These are phyloP conservation scores for Aphidius colemani DNA, from an alignment of 2,888 invertebrate genomes.

Conservation along the genomic window DNA sequence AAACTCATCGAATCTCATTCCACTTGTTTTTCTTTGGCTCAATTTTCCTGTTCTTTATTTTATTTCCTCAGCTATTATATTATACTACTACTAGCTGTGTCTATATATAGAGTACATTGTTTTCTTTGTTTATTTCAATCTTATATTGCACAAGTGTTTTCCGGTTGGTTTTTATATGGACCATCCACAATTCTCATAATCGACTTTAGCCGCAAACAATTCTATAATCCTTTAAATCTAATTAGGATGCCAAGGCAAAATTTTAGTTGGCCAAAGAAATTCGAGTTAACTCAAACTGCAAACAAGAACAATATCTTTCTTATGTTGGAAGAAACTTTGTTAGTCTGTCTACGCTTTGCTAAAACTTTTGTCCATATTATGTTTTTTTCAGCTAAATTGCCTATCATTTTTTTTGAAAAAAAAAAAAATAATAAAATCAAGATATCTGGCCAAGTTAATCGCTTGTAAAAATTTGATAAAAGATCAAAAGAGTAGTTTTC, in stretches of 20 bases:
- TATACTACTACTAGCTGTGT: too few relatives aligned
- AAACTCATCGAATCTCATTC: too few relatives aligned
- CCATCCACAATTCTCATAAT: slow-evolving; percentile 50
- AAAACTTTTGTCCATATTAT: too few relatives aligned
- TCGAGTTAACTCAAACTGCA: slow-evolving; percentile 51
- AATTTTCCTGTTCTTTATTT: too few relatives aligned
- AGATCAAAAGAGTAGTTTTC: slow-evolving; percentile 45
- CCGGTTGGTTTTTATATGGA: slow-evolving; percentile 10
- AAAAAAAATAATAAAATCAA: slow-evolving; percentile 19
- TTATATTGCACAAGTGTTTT: slow-evolving; percentile 6
- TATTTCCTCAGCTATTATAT: too few relatives aligned
- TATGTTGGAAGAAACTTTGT: slow-evolving; percentile 14
- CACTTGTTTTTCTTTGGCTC: too few relatives aligned
- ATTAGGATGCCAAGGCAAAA: slow-evolving; percentile 46
- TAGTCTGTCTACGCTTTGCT: slow-evolving; percentile 13
- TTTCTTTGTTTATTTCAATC: background rate
- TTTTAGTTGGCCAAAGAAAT: slow-evolving; percentile 36
- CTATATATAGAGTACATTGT: too few relatives aligned
- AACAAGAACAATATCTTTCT: slow-evolving; percentile 52
- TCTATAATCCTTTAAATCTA: slow-evolving; percentile 57
- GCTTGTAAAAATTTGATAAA: slow-evolving; percentile 58
- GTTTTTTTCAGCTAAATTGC: slow-evolving; percentile 8
- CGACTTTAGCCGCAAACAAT: slow-evolving; percentile 54
- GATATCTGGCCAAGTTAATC: slow-evolving; percentile 54
- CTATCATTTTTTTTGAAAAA: background rate